Evolutionary conservation across 2,888 invertebrate species (phyloP).

Genomic region (Ectemnius cavifrons): DNA sequence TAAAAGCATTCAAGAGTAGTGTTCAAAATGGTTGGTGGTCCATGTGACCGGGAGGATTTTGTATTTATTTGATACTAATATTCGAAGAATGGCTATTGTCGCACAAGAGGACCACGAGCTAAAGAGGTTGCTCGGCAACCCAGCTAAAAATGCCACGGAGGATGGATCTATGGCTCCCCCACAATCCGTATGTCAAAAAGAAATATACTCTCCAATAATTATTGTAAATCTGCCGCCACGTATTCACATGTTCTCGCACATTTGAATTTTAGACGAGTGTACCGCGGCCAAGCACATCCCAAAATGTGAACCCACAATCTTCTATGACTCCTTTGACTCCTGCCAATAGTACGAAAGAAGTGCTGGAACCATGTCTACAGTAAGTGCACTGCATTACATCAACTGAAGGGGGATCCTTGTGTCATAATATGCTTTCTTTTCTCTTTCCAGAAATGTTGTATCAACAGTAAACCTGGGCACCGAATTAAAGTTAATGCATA

Average conservation of each 20-base stretch:
- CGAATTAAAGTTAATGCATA: conserved; percentile 85
- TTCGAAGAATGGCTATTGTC: conserved; percentile 39
- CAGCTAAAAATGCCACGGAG: conserved; percentile 67
- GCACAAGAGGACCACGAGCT: conserved; percentile 67
- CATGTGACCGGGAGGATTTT: conserved; percentile 20
- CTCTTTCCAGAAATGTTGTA: conserved; percentile 86
- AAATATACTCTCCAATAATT: conserved; percentile 28
- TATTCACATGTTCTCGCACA: conserved; percentile 10
- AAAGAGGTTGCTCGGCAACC: conserved; percentile 68
- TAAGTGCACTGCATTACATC: conserved; percentile 33
- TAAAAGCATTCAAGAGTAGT: not conserved
- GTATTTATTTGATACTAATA: conserved; percentile 12
- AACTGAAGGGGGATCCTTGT: not conserved
- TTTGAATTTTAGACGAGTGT: conserved; percentile 66
- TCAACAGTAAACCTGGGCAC: conserved; percentile 88
- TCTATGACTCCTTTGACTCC: conserved; percentile 69
- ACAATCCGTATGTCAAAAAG: conserved; percentile 63
- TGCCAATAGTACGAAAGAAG: conserved; percentile 64
- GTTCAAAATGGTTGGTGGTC: conserved; percentile 32
- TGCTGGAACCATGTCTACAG: conserved; percentile 72
- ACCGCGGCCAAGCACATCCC: conserved; percentile 70
- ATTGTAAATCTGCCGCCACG: not conserved
- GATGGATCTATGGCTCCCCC: conserved; percentile 74
- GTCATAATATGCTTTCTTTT: not conserved
- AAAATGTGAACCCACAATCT: conserved; percentile 68